A percentile compares a stretch with the other conserved stretches of the same genome.
Conservation (phyloP, 2,797 vertebrate species). For the Hephaestus fuliginosus region DNA sequence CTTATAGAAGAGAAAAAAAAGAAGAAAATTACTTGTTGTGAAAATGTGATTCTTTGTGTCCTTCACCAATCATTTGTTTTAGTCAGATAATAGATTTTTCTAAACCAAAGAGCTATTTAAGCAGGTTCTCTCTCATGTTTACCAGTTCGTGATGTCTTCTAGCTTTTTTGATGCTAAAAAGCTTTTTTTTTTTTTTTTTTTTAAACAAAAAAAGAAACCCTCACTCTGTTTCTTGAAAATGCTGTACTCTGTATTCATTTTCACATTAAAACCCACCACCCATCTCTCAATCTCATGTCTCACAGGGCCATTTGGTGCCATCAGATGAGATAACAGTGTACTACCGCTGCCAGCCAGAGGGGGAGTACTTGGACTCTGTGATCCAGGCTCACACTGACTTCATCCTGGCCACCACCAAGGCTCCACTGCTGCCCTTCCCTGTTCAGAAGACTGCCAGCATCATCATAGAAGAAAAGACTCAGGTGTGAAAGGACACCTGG, state of each 20-base stretch:
- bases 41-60: conserved; percentile 11
- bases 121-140: neutral
- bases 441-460: conserved; percentile 86
- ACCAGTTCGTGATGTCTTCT: neutral
- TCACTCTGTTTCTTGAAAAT: neutral
- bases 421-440: conserved; percentile 90
- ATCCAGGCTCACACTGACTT: conserved; percentile 93
- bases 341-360: conserved; percentile 89
- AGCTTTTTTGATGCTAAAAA: neutral
- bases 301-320: conserved; percentile 94
- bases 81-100: neutral
- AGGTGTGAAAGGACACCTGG: conserved; percentile 81
- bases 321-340: conserved; percentile 95
- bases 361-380: conserved; percentile 91
- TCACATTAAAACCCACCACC: neutral
- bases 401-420: conserved; percentile 94
- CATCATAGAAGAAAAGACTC: conserved; percentile 94
- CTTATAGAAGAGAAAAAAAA: neutral
- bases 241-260: neutral
- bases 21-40: conserved; percentile 7
- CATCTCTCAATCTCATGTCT: conserved; percentile 11
- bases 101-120: conserved; percentile 2
- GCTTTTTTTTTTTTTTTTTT: neutral
- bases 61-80: conserved; percentile 7
- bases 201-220: neutral